Conservation (phyloP, 2,888 invertebrate genomes). For the Philereme transversata region DNA sequence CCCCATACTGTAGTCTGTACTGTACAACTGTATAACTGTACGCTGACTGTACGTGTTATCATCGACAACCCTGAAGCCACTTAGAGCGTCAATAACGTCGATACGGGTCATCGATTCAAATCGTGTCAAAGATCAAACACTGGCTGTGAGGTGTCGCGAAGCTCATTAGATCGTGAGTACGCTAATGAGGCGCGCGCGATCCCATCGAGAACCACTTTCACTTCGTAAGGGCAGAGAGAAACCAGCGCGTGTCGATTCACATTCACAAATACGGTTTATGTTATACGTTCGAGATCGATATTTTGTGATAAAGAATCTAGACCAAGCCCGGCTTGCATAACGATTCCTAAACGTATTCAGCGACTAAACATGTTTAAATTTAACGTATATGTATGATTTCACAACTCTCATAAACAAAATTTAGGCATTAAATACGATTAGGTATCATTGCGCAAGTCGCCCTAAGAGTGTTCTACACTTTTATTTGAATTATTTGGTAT, state of each 20-base stretch:
- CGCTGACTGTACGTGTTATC: too few species aligned
- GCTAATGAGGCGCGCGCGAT: slow-evolving; percentile 68
- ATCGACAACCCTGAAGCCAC: slow-evolving; percentile 3
- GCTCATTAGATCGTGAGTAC: slow-evolving; percentile 71
- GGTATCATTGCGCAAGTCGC: too few species aligned
- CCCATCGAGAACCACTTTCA: slow-evolving; percentile 72
- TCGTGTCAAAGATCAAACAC: slow-evolving; percentile 53
- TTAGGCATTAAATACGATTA: too few species aligned
- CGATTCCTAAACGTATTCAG: too few species aligned
- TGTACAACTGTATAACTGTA: too few species aligned
- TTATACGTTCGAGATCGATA: not conserved
- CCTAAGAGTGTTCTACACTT: too few species aligned
- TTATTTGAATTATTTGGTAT: not conserved
- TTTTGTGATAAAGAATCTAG: not conserved
- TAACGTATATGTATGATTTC: too few species aligned
- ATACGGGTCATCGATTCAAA: slow-evolving; percentile 50
- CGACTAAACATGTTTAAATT: too few species aligned
- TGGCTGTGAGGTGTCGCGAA: slow-evolving; percentile 59
- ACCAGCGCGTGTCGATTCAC: slow-evolving; percentile 26
- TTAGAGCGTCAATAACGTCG: slow-evolving; percentile 19
- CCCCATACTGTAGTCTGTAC: too few species aligned
- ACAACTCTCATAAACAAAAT: too few species aligned
- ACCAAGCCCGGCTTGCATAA: too few species aligned
- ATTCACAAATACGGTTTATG: slow-evolving; percentile 15
- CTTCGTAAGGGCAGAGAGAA: slow-evolving; percentile 60